phyloP scores from a whole-genome alignment of 2,888 invertebrate species.

The Hyppa rectilinea region DNA sequence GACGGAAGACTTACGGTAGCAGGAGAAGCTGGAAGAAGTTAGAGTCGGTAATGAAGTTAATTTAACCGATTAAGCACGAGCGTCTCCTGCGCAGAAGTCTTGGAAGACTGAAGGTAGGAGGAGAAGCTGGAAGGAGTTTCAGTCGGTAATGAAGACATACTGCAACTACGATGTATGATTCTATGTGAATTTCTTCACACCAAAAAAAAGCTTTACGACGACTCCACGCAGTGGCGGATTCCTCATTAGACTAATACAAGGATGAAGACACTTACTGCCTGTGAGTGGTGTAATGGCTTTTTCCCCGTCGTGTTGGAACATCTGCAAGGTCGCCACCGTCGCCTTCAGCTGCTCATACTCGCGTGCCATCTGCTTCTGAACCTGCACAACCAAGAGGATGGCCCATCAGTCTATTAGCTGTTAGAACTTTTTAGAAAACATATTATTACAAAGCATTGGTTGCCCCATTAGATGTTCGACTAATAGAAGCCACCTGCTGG shows the following conservation, averaged over 20 bases:
- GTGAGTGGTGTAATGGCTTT: constrained; percentile 85
- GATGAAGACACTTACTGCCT: constrained; percentile 77
- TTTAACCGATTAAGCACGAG: no score
- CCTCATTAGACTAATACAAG: background rate
- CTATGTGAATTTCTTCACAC: background rate
- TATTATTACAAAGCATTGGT: background rate
- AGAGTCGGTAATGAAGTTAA: background rate
- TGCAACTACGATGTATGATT: background rate
- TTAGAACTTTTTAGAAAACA: background rate
- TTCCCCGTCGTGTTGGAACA: constrained; percentile 93
- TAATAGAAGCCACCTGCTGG: no score
- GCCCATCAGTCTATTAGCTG: constrained; percentile 23
- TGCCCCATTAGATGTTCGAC: no score
- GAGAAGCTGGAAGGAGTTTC: background rate
- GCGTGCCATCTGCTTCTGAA: constrained; percentile 96
- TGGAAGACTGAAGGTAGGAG: background rate
- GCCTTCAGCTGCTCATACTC: constrained; percentile 98
- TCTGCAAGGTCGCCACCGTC: constrained; percentile 93
- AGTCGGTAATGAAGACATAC: background rate
- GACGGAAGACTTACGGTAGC: background rate
- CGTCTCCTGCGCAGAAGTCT: background rate
- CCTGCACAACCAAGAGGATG: constrained; percentile 86
- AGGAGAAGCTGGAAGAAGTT: background rate
- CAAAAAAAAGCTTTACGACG: background rate
- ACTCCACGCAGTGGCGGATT: background rate